Evolutionary conservation across 2,113 vertebrate genomes (phyloP).

Genomic region (Suricata suricatta): DNA sequence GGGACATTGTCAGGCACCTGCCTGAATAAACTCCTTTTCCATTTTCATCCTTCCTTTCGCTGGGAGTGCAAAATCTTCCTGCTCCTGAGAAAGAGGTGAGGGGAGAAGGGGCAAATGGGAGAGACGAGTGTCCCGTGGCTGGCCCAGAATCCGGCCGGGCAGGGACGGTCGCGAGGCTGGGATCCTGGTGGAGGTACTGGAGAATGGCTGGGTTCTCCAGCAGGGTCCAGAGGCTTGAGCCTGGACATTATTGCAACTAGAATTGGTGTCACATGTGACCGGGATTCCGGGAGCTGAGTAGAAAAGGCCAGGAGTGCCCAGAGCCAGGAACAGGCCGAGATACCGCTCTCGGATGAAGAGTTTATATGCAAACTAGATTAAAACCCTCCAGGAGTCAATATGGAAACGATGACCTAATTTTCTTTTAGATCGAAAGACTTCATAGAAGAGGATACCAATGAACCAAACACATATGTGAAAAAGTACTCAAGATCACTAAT

Average conservation of each 20-base stretch:
- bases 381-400: not conserved
- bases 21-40: not conserved
- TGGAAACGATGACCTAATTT: not conserved
- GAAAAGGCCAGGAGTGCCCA: not conserved
- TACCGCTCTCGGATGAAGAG: not conserved
- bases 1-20: not conserved
- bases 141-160: not conserved
- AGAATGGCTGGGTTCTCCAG: not conserved
- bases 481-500: not conserved
- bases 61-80: not conserved
- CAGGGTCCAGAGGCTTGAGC: not conserved
- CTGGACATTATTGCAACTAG: not conserved
- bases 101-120: not conserved
- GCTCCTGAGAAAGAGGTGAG: not conserved
- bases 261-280: not conserved
- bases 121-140: no score
- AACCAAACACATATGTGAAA: not conserved
- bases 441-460: not conserved
- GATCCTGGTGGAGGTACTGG: not conserved
- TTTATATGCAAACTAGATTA: not conserved
- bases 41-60: not conserved
- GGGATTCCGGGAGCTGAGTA: not conserved
- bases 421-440: not conserved
- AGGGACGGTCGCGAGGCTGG: not conserved
- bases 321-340: not conserved